phyloP scores from a whole-genome alignment of 2,797 vertebrate genomes.

The Iguana delicatissima region DNA sequence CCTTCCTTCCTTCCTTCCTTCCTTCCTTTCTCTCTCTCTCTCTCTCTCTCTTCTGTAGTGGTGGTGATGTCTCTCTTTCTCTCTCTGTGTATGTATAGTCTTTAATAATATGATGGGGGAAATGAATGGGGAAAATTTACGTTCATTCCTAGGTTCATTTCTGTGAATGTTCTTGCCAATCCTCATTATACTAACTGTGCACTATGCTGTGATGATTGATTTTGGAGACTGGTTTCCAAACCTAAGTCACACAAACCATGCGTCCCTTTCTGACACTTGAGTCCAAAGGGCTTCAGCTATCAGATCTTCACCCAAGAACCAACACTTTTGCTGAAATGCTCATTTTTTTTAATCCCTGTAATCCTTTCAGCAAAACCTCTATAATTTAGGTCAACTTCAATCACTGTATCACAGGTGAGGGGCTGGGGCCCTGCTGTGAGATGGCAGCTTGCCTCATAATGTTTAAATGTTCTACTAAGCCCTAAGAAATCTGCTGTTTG shows the following conservation, averaged over 20 bases:
- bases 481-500: no score
- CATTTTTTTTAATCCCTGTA: neutral
- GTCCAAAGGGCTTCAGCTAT: neutral
- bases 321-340: neutral
- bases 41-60: no score
- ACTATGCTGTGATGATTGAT: neutral
- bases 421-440: neutral
- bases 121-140: slow-evolving; percentile 2
- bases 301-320: neutral
- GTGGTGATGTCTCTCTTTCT: no score
- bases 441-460: neutral
- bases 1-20: no score
- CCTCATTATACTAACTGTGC: neutral
- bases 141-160: slow-evolving; percentile 46
- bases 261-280: neutral
- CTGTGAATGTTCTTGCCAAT: neutral
- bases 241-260: neutral
- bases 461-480: no score
- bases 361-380: neutral
- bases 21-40: no score
- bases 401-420: neutral
- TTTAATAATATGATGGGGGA: slow-evolving; percentile 11
- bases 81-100: neutral
- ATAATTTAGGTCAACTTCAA: neutral
- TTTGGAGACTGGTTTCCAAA: neutral